Conservation (phyloP, 1,140 invertebrate genomes). For the Sycophila sp. region DNA sequence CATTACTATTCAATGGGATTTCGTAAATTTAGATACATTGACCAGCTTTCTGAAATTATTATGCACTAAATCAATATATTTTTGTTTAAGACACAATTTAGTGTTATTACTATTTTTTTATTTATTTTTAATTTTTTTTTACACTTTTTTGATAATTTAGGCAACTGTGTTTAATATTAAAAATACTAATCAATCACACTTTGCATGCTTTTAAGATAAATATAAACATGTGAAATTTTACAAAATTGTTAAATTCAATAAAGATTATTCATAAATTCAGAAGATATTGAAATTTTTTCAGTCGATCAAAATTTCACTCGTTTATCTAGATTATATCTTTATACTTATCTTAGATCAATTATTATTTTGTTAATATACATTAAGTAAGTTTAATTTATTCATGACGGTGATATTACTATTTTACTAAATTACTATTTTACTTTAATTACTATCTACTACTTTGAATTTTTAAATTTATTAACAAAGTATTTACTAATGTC, state of each 20-base stretch:
- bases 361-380: neutral
- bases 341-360: neutral
- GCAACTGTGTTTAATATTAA: neutral
- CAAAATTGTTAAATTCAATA: neutral
- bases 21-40: neutral
- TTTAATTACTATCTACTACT: no score
- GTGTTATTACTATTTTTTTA: neutral
- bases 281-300: no score
- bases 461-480: no score
- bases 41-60: slow-evolving; percentile 4
- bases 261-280: no score
- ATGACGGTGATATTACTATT: slow-evolving; percentile 9
- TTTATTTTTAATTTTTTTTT: neutral
- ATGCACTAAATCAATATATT: neutral
- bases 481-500: neutral
- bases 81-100: neutral
- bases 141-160: neutral
- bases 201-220: slow-evolving; percentile 1
- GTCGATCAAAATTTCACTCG: no score
- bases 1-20: neutral
- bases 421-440: no score
- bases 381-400: neutral
- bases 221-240: neutral
- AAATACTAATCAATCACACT: slow-evolving; percentile 32
- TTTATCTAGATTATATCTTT: no score